phyloP scores from a whole-genome alignment of 2,797 vertebrate species.

The Liparis tanakae region DNA sequence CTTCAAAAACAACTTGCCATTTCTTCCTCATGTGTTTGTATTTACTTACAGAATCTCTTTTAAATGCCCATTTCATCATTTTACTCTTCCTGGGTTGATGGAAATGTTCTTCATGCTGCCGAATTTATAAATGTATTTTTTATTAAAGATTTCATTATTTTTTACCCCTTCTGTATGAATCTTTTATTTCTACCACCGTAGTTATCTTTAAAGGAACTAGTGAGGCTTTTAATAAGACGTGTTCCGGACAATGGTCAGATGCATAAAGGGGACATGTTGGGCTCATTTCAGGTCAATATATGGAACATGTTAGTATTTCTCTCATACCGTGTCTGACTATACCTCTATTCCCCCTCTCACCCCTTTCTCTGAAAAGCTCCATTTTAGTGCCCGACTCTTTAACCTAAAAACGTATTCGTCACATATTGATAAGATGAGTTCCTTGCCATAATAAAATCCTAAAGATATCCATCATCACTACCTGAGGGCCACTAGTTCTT shows the following conservation, averaged over 20 bases:
- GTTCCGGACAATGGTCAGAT: too few relatives aligned
- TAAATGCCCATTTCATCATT: constrained; percentile 53
- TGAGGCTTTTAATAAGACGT: neutral
- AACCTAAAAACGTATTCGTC: too few relatives aligned
- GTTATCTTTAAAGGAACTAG: neutral
- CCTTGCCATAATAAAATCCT: too few relatives aligned
- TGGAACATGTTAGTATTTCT: neutral
- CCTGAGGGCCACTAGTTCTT: too few relatives aligned
- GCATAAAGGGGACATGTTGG: too few relatives aligned
- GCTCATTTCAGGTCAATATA: too few relatives aligned
- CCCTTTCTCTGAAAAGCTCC: too few relatives aligned
- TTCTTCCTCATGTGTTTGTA: constrained; percentile 35
- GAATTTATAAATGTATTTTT: constrained; percentile 84
- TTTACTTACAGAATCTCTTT: constrained; percentile 49
- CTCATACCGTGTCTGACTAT: too few relatives aligned
- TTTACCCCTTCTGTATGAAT: constrained; percentile 62
- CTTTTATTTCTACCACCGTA: constrained; percentile 3
- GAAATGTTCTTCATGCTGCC: constrained; percentile 75
- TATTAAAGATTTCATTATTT: constrained; percentile 84
- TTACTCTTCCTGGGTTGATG: constrained; percentile 54
- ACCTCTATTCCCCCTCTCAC: too few relatives aligned
- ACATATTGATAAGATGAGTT: too few relatives aligned
- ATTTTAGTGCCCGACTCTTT: too few relatives aligned
- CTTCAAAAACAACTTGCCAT: constrained; percentile 20
- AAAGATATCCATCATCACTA: too few relatives aligned